Evolutionary conservation across 2,888 invertebrate genomes (phyloP).

Genomic region (Magallana nippona): DNA sequence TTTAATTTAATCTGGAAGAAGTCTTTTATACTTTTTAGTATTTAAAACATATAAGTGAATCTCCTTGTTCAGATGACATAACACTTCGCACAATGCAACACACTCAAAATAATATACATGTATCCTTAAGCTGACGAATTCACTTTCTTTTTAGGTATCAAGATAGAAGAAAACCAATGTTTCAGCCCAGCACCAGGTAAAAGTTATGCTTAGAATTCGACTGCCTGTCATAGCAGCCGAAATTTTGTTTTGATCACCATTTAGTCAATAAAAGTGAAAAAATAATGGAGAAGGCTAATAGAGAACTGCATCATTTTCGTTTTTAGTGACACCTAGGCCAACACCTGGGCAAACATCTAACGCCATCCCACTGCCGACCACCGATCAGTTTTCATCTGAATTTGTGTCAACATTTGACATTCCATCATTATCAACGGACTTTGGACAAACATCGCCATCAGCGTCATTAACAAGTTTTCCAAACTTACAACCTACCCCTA

Average conservation of each 20-base stretch:
- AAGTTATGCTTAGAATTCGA: neutral
- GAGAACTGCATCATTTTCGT: neutral
- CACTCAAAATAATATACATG: neutral
- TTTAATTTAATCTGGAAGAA: neutral
- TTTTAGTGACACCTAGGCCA: neutral
- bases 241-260: too few relatives aligned
- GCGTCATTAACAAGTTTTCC: constrained; percentile 40
- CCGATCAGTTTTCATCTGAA: constrained; percentile 9
- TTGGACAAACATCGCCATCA: constrained; percentile 37
- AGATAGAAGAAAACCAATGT: constrained; percentile 12
- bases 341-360: neutral
- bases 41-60: too few relatives aligned
- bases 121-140: too few relatives aligned
- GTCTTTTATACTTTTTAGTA: neutral
- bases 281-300: too few relatives aligned
- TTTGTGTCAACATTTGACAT: constrained; percentile 29
- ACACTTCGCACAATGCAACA: too few relatives aligned
- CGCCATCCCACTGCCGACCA: neutral
- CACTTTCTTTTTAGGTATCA: neutral
- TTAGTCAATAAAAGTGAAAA: too few relatives aligned
- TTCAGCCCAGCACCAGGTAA: neutral
- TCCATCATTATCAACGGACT: constrained; percentile 41
- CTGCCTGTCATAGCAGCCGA: too few relatives aligned
- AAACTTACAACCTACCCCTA: constrained; percentile 38
- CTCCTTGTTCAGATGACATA: too few relatives aligned